Evolutionary conservation across 1,140 invertebrate genomes (phyloP), one percentile per base, ranked within the genome.

Genomic region (Drosophila rufa): DNA sequence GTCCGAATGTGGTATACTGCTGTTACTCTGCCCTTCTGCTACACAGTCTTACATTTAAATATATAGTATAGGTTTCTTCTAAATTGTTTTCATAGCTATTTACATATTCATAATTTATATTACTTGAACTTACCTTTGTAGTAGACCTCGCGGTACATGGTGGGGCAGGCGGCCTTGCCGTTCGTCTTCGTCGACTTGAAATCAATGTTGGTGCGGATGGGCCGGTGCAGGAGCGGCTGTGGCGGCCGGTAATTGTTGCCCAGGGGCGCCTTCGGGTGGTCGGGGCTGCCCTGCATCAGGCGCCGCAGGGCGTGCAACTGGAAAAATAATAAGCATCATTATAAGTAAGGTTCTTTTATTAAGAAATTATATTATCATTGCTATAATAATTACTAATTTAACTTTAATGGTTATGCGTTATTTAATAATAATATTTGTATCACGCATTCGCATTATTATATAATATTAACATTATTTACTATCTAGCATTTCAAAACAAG

Each of bases 191-290:
- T 96, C 95, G 94, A 95, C 95, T 91, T 96, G 93, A 99, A 98
- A 93, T 99, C 97, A 92, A 99, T 99, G 94, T 99, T 99, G 57
- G 98, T 99, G 92, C 98, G 95, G 53, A 99, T 96, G 15, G 97
- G 97, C 78, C 98, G 95, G 93, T 98, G 97, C 93, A 99, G 96
- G 25, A 99, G 94, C 33, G 96, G 96, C 92, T 98, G 97, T 3
- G 96, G 95, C 30, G 98, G 98, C 92, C 98, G 95, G 92, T 96
- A 97, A 94, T 99, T 99, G 94, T 98, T 98, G 73, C 97, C 97
- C 85, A 99, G 94, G 17, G 97, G 97, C 57, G 97, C 97, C 93
- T 97, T 98, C 14, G 97, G 96, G 92, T 96, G 95, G 79, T 95
- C 95, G 74, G 95, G 95, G 91, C 97, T 97, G 17, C 97, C 97